Conservation (phyloP, 2,797 vertebrate genomes). For the Thaleichthys pacificus region DNA sequence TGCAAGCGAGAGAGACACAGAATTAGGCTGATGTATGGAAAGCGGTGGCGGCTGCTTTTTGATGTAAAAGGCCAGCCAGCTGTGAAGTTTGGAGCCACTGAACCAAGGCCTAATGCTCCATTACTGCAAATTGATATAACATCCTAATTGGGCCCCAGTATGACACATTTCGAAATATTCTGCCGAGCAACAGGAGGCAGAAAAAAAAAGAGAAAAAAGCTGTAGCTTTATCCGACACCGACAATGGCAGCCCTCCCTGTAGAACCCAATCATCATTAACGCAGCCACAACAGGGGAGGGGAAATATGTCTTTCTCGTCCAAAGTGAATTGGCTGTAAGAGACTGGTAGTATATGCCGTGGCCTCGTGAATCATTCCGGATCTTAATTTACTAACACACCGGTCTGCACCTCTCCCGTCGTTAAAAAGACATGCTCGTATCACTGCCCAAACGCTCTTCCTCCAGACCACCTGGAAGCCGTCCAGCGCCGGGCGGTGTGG, state of each 20-base stretch:
- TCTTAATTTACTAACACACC: slow-evolving; percentile 24
- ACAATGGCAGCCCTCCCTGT: not conserved
- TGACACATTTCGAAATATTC: not conserved
- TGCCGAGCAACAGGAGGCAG: not conserved
- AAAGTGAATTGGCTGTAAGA: slow-evolving; percentile 22
- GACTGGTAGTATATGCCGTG: slow-evolving; percentile 4
- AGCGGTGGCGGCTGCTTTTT: not conserved
- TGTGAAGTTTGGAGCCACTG: slow-evolving; percentile 2
- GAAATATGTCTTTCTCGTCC: slow-evolving; percentile 15
- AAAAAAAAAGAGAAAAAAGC: not conserved
- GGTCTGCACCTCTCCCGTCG: slow-evolving; percentile 31
- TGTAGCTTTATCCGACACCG: not conserved
- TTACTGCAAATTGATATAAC: slow-evolving; percentile 1
- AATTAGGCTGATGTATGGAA: slow-evolving; percentile 8
- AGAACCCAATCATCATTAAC: not conserved
- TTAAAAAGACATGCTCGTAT: slow-evolving; percentile 28
- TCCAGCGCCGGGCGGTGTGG: not conserved
- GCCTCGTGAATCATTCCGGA: slow-evolving; percentile 32
- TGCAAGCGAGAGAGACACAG: not conserved
- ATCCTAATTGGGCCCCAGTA: not conserved
- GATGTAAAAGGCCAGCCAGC: not conserved
- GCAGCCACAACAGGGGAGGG: not conserved
- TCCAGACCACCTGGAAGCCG: slow-evolving; percentile 13
- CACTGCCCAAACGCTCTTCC: slow-evolving; percentile 28
- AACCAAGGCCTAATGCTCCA: not conserved